phyloP scores from a whole-genome alignment of 2,888 invertebrate genomes.

The Apamea anceps region DNA sequence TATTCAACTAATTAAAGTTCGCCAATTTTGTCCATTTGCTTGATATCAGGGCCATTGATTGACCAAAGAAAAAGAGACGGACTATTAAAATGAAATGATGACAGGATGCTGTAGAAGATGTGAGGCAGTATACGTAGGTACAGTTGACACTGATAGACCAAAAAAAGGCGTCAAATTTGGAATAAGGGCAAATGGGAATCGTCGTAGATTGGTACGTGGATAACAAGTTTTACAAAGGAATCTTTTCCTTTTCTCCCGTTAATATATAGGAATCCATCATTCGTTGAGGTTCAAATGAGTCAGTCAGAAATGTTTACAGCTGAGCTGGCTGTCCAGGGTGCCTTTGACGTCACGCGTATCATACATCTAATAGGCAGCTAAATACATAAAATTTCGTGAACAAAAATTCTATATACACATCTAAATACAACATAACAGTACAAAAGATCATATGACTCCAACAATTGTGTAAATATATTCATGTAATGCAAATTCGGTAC shows the following conservation, averaged over 20 bases:
- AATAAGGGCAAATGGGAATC: no score
- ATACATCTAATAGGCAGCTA: background rate
- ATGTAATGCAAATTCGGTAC: slow-evolving; percentile 53
- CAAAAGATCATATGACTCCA: slow-evolving; percentile 44
- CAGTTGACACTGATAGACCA: no score
- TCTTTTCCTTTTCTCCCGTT: background rate
- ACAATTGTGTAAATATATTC: slow-evolving; percentile 61
- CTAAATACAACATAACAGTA: background rate
- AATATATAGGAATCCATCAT: background rate
- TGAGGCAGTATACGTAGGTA: no score
- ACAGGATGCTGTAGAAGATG: no score
- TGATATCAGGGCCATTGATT: no score
- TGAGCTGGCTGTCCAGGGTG: background rate
- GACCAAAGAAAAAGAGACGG: no score
- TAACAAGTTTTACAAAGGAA: background rate
- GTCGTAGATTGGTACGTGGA: no score
- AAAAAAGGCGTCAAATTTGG: no score
- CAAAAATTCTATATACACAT: background rate
- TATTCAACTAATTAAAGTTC: no score
- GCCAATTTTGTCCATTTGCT: no score
- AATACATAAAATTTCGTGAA: background rate
- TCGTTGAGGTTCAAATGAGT: background rate
- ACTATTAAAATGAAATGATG: no score
- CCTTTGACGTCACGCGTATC: background rate
- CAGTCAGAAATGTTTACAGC: no score